Evolutionary conservation across 2,113 vertebrate species (phyloP).

Genomic region (Corynorhinus townsendii): DNA sequence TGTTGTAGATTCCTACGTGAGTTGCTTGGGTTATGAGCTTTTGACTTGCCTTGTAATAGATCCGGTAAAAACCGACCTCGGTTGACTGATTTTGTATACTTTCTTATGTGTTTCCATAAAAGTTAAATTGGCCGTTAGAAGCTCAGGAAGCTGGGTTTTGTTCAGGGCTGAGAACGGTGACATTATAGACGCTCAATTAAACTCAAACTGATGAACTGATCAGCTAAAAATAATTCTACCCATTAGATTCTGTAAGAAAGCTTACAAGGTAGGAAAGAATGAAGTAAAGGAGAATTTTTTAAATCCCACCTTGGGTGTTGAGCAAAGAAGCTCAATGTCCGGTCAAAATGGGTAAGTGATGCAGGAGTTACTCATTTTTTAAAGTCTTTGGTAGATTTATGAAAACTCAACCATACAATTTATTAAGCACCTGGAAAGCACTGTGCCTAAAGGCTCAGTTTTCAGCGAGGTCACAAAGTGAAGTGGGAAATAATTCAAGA

Average conservation of each 20-base stretch:
- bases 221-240: not conserved
- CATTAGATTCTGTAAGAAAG: not conserved
- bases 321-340: not conserved
- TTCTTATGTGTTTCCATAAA: not conserved
- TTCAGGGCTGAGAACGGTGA: not conserved
- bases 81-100: not conserved
- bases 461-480: not conserved
- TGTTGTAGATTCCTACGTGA: not conserved
- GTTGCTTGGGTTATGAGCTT: not conserved
- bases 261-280: not conserved
- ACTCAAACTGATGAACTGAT: not conserved
- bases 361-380: not conserved
- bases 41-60: not conserved
- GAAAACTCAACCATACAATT: not conserved
- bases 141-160: not conserved
- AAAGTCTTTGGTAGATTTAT: not conserved
- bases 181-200: not conserved
- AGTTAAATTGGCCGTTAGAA: not conserved
- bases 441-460: not conserved
- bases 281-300: constrained; percentile 18
- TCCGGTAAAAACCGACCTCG: not conserved
- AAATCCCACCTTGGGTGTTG: not conserved
- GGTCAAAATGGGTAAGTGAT: not conserved
- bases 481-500: not conserved
- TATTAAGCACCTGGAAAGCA: not conserved